Percentiles rank a stretch among this genome's conserved stretches.
Conservation (phyloP, 1,140 invertebrate species). For the Adelges cooleyi region DNA sequence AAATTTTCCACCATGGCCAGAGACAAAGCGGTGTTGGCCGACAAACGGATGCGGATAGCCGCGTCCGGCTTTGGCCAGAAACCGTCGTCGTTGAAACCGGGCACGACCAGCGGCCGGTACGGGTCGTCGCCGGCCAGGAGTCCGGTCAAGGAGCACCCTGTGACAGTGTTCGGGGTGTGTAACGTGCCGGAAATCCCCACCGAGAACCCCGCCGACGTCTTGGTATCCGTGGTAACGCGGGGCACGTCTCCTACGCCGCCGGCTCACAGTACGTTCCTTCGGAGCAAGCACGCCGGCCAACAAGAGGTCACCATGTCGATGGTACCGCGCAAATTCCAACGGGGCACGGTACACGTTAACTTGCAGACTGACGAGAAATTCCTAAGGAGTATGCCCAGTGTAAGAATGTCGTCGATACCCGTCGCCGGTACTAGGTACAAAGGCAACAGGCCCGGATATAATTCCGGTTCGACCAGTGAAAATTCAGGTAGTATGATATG, state of each 20-base stretch:
- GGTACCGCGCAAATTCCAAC: conserved; percentile 38
- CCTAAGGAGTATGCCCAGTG: conserved; percentile 4
- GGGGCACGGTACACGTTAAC: conserved; percentile 2
- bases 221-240: conserved; percentile 47
- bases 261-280: conserved; percentile 47
- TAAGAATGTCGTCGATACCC: conserved; percentile 1
- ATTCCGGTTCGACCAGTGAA: background rate
- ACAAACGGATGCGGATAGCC: conserved; percentile 9
- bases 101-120: background rate
- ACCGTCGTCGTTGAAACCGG: background rate
- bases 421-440: background rate
- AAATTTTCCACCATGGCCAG: conserved; percentile 19
- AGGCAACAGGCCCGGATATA: background rate
- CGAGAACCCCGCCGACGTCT: background rate
- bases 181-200: conserved; percentile 20
- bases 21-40: conserved; percentile 13
- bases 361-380: conserved; percentile 32
- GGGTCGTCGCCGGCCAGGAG: conserved; percentile 16
- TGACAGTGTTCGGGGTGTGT: conserved; percentile 33
- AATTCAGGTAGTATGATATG: conserved; percentile 5
- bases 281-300: conserved; percentile 53
- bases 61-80: conserved; percentile 1
- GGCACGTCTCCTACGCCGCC: conserved; percentile 63
- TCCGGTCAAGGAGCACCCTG: conserved; percentile 33
- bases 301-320: conserved; percentile 57